phyloP scores from a whole-genome alignment of 2,888 invertebrate genomes.

The Thymelicus lineola region DNA sequence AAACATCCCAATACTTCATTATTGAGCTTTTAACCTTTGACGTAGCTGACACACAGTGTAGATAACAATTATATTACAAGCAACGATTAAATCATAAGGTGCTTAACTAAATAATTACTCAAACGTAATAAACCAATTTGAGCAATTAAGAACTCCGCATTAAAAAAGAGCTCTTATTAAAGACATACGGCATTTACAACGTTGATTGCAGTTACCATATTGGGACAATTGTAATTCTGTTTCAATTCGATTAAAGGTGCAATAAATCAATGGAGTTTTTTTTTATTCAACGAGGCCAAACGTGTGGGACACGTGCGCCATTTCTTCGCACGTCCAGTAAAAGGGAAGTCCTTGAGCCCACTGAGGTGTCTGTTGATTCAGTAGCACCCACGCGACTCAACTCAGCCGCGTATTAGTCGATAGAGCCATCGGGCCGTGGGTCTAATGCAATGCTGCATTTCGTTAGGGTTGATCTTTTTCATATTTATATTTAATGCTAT shows the following conservation, averaged over 20 bases:
- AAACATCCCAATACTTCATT: no score
- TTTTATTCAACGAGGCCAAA: constrained; percentile 29
- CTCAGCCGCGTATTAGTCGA: constrained; percentile 20
- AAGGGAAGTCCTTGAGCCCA: constrained; percentile 81
- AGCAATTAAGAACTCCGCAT: constrained; percentile 24
- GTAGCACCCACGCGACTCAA: constrained; percentile 67
- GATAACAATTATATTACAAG: constrained; percentile 9
- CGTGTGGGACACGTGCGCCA: constrained; percentile 41
- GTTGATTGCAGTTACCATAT: constrained; percentile 32
- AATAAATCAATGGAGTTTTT: constrained; percentile 32
- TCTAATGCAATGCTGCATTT: constrained; percentile 37
- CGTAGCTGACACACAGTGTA: neutral
- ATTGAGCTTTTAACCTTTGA: no score
- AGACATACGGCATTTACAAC: constrained; percentile 31
- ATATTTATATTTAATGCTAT: neutral
- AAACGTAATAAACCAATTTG: constrained; percentile 32
- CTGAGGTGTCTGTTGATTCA: constrained; percentile 66
- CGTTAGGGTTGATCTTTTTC: neutral
- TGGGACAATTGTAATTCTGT: constrained; percentile 31
- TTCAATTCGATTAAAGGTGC: constrained; percentile 31
- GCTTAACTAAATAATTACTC: constrained; percentile 15
- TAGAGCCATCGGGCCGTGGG: constrained; percentile 3
- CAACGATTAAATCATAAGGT: constrained; percentile 16
- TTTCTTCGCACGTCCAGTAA: constrained; percentile 67
- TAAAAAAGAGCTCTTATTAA: constrained; percentile 19